Percentiles rank a stretch among this genome's conserved stretches.
These are phyloP conservation scores for Serripes groenlandicus DNA, from an alignment of 2,888 invertebrate genomes.

Conservation along the genomic window DNA sequence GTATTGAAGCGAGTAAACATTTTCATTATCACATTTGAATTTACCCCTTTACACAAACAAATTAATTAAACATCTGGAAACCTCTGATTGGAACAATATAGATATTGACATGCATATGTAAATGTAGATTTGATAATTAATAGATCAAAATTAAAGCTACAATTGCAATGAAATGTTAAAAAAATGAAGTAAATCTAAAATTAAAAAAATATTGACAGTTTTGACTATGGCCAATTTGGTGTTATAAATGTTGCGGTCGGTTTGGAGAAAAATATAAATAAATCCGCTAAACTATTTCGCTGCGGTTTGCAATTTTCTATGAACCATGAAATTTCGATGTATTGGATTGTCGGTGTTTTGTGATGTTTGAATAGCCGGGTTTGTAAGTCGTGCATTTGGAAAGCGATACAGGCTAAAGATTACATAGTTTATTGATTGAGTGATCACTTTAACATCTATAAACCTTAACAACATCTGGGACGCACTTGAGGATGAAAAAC, in stretches of 20 bases:
- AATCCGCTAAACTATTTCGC: slow-evolving; percentile 61
- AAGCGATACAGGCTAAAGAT: slow-evolving; percentile 21
- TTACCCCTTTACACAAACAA: no score
- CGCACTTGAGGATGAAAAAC: background rate
- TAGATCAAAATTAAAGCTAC: no score
- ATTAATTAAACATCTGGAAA: no score
- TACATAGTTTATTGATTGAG: slow-evolving; percentile 25
- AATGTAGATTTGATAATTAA: no score
- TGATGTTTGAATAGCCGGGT: slow-evolving; percentile 15
- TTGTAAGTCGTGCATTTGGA: slow-evolving; percentile 42
- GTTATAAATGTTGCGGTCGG: no score
- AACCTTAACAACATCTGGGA: slow-evolving; percentile 20
- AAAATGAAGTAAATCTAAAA: no score
- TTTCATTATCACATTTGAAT: background rate
- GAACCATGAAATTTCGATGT: slow-evolving; percentile 51
- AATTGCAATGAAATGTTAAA: no score
- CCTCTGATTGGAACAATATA: no score
- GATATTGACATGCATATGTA: no score
- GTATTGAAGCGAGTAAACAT: background rate
- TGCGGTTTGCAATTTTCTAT: slow-evolving; percentile 27
- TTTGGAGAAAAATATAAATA: no score
- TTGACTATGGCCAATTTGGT: no score
- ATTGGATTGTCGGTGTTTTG: slow-evolving; percentile 23
- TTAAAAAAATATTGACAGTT: no score
- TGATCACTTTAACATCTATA: slow-evolving; percentile 9